phyloP scores from a whole-genome alignment of 2,888 invertebrate genomes.

The Oithona nana region DNA sequence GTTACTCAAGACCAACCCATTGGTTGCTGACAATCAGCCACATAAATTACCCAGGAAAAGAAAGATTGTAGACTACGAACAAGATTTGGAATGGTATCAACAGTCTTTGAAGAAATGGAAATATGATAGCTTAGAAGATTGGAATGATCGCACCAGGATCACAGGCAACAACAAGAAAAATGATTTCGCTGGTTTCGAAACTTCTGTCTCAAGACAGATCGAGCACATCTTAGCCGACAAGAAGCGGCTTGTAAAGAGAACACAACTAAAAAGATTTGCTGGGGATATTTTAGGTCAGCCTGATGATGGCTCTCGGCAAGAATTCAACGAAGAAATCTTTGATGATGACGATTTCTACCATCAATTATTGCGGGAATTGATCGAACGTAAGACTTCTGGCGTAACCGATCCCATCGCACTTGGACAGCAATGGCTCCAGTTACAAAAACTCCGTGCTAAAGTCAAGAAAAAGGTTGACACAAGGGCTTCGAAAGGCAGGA shows the following conservation, averaged over 20 bases:
- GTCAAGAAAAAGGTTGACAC: constrained; percentile 85
- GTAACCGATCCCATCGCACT: constrained; percentile 65
- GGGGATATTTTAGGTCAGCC: constrained; percentile 3
- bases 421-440: constrained; percentile 70
- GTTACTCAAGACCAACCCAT: constrained; percentile 24
- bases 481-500: constrained; percentile 79
- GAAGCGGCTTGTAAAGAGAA: constrained; percentile 50
- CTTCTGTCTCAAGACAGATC: constrained; percentile 49
- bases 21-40: constrained; percentile 20
- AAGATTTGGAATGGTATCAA: constrained; percentile 21
- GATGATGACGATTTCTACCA: constrained; percentile 97
- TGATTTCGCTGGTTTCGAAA: constrained; percentile 39
- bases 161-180: constrained; percentile 42
- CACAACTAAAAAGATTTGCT: constrained; percentile 34
- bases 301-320: constrained; percentile 23
- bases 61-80: neutral
- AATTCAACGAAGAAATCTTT: constrained; percentile 62
- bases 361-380: constrained; percentile 69
- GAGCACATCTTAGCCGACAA: constrained; percentile 61
- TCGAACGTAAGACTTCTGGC: constrained; percentile 62
- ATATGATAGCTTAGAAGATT: constrained; percentile 65
- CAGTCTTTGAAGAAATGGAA: constrained; percentile 28
- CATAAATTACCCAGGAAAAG: constrained; percentile 19
- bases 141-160: constrained; percentile 74
- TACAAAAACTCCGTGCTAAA: constrained; percentile 67